Evolutionary conservation across 2,113 vertebrate species (phyloP), one percentile per base, ranked within the genome.

Genomic region (Tretioscincus oriximinensis): DNA sequence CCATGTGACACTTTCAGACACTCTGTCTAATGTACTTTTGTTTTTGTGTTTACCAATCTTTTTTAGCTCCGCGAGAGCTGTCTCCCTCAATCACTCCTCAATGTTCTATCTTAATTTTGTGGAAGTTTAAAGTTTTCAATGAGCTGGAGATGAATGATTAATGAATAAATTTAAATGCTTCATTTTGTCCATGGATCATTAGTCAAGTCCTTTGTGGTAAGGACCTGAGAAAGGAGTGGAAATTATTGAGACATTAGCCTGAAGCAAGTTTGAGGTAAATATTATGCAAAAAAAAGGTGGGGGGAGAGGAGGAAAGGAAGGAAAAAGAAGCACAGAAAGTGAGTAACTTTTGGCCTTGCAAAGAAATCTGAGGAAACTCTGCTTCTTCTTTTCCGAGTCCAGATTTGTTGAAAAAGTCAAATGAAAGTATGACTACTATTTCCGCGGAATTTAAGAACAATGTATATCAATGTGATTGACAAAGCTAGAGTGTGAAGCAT

Each of bases 141-240:
- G 98, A 99, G 98, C 98, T 99, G 97, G 98, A 99, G 98, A 99
- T 99, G 98, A 99, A 99, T 99, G 98, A 99, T 99, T 99, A 99
- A 99, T 99, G 98, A 99, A 99, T 99, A 99, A 98, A 99, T 99
- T 99, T 99, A 98, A 99, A 99, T 99, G 98, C 97, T 99, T 99
- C 98, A 99, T 99, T 99, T 99, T 99, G 98, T 99, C 97, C 97
- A 99, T 97, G 98, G 98, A 99, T 99, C 98, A 99, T 99, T 99
- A 99, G 98, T 99, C 98, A 99, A 99, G 98, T 99, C 98, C 98
- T 99, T 99, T 99, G 98, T 99, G 98, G 98, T 98, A 99, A 99
- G 97, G 98, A 99, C 98, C 98, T 99, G 98, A 97, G 97, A 99
- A 99, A 99, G 97, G 97, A 99, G 96, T 97, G 96, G 98, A 99